Base-by-base conservation (phyloP, 2,888 invertebrate species). In the Ectemnius cavifrons region DNA sequence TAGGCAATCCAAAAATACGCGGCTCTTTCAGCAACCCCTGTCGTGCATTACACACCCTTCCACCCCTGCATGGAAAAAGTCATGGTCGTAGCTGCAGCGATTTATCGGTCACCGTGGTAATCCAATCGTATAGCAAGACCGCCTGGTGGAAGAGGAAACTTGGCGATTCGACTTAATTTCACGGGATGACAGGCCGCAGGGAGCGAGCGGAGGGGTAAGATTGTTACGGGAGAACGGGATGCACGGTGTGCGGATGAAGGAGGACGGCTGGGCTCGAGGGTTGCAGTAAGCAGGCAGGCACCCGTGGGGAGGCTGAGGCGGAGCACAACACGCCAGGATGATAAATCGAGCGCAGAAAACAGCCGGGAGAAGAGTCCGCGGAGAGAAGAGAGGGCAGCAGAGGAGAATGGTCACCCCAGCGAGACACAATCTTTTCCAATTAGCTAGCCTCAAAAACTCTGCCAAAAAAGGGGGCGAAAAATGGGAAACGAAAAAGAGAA, bases 321-420 rank as follows among this genome's bases (percentile, higher is more conserved):
- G 47, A 68, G 63, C 56, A 57, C n/a, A 52, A 52, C 66, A 75
- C 77, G 81, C 83, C 81, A 79, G 80, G 79, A 85, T 85, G 86
- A 87, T 85, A 87, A 87, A 87, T 87, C 83, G 84, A 80, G 82
- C 84, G 80, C 67, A 83, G 37, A 82, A 80, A 84, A 83, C 76
- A 79, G 78, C 77, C 76, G 63, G 76, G 68, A 62, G 63, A 67
- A 63, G 58, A 67, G 59, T n/a, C 61, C 56, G 57, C 28, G 18
- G 72, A 59, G 27, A 16, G 45, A 37, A 37, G 8, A 37, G 37
- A 11, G 37, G 11, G 37, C 8, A 37, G 37, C 5, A 6, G 37
- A 37, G 37, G 37, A 37, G 37, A 37, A 13, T 49, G 64, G 71
- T 70, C 81, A 79, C 77, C 83, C 83, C 72, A 79, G 75, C 81